Base-by-base conservation (phyloP, 2,113 vertebrate genomes). In the Centropus unirufus region DNA sequence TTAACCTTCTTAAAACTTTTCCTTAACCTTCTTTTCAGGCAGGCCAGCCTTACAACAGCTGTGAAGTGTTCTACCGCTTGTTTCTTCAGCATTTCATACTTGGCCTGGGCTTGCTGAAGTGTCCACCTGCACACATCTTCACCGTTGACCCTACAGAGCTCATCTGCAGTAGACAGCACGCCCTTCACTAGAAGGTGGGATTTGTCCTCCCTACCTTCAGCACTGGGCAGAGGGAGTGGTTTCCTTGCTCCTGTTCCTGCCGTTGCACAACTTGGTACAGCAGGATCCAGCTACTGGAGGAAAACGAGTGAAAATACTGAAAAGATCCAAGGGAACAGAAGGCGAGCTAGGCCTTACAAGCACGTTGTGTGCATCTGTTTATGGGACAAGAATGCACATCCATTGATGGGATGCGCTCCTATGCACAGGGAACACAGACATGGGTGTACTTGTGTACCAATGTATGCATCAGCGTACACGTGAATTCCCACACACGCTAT, bases 381-480 rank as follows among this genome's bases (percentile, higher is more conserved):
- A 8, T 0, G 12, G 44, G 46, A 36, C 2, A 24, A 36, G 36
- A 36, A 8, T 36, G 36, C 36, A 36, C 36, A 36, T 36, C 36
- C 36, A 20, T 9, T 27, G 10, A 8, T 0, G 12, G 44, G 46
- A 36, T 2, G 29, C 0, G 8, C 27, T 34, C 9, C 30, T 3
- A 5, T 0, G 9, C 34, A 5, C 22, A 42, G 55, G 22, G 5
- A 62, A 32, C 52, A 47, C 21, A 17, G 30, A 2, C 6, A 2
- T 0, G 8, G 26, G 1, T 4, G 10, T 3, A 3, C 0, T 36
- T 36, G 36, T 36, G 36, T 36, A 36, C 36, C 36, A 36, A 36
- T 36, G 36, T 36, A 36, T 36, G 36, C 9, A 36, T 36, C 36
- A 36, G 36, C 36, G 9, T 36, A 36, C 36, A 36, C n/a, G n/a